These are phyloP conservation scores for Timandra comae DNA, from an alignment of 2,888 invertebrate genomes.

Conservation along the genomic window DNA sequence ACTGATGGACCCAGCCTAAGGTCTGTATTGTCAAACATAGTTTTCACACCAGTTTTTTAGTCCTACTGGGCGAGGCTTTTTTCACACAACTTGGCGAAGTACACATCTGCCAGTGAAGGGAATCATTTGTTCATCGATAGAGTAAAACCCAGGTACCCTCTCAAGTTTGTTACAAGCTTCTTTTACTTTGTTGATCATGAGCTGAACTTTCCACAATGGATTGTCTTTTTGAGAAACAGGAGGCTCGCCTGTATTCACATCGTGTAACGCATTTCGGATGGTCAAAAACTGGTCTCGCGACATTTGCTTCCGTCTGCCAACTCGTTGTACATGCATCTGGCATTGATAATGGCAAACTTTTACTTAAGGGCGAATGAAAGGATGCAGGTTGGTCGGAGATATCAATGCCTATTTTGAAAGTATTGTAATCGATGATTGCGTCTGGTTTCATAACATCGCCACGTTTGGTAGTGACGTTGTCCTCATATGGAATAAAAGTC, in stretches of 20 bases:
- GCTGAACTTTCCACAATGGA: conserved; percentile 19
- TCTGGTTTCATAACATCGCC: conserved; percentile 2
- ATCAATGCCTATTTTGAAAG: conserved; percentile 6
- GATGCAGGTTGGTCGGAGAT: conserved; percentile 6
- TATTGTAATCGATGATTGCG: conserved; percentile 3
- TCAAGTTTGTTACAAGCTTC: conserved; percentile 14
- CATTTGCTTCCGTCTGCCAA: conserved; percentile 1
- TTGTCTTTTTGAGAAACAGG: conserved; percentile 3
- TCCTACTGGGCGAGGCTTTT: conserved; percentile 19
- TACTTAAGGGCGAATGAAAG: conserved; percentile 3
- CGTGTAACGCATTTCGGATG: conserved; percentile 11
- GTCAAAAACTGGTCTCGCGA: no score
- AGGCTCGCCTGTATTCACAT: conserved; percentile 6
- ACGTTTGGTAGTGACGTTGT: background rate
- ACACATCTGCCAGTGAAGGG: conserved; percentile 18
- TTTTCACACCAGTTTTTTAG: conserved; percentile 21
- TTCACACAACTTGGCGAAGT: conserved; percentile 16
- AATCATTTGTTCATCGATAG: conserved; percentile 19
- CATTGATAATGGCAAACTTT: conserved; percentile 8
- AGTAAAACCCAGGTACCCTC: conserved; percentile 17
- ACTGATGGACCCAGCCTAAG: no score
- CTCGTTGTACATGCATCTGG: conserved; percentile 10
- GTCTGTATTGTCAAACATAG: no score
- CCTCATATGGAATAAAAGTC: no score
- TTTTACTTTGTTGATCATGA: conserved; percentile 14